Percentiles rank a stretch among this genome's conserved stretches.
These are phyloP conservation scores for Propithecus deckenii DNA, from an alignment of 2,797 vertebrate species.

Conservation along the genomic window DNA sequence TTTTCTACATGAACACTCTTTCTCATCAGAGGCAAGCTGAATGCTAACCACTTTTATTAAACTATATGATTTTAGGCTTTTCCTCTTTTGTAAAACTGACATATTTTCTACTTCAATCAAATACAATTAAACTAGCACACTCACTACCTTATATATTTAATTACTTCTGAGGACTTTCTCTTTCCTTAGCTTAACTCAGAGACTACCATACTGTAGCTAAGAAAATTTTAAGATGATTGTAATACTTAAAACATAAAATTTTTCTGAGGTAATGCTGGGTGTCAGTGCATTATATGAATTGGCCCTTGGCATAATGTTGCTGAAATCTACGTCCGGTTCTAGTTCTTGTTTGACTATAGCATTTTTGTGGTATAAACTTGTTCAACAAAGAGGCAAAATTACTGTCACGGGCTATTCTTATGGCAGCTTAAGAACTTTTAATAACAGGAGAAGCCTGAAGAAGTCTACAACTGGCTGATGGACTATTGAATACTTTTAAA, in stretches of 20 bases:
- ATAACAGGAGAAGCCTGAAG: background rate
- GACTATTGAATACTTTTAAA: background rate
- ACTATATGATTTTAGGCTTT: background rate
- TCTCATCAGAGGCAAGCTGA: background rate
- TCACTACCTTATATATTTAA: background rate
- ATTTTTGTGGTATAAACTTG: background rate
- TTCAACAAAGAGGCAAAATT: background rate
- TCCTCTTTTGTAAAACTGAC: background rate
- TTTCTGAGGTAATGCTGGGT: background rate
- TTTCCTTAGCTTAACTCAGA: background rate
- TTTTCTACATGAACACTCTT: background rate
- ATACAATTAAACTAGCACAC: background rate
- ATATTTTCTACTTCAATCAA: background rate
- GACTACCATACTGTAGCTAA: background rate
- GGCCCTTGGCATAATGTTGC: background rate
- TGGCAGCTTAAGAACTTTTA: background rate
- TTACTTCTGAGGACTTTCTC: slow-evolving; percentile 2
- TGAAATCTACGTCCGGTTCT: background rate
- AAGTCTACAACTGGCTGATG: background rate
- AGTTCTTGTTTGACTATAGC: background rate
- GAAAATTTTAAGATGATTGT: background rate
- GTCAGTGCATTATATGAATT: background rate
- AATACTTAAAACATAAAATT: background rate
- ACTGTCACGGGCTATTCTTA: background rate
- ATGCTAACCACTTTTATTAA: background rate